Conservation (phyloP, 2,888 invertebrate species). For the Drosophila koepferae region DNA sequence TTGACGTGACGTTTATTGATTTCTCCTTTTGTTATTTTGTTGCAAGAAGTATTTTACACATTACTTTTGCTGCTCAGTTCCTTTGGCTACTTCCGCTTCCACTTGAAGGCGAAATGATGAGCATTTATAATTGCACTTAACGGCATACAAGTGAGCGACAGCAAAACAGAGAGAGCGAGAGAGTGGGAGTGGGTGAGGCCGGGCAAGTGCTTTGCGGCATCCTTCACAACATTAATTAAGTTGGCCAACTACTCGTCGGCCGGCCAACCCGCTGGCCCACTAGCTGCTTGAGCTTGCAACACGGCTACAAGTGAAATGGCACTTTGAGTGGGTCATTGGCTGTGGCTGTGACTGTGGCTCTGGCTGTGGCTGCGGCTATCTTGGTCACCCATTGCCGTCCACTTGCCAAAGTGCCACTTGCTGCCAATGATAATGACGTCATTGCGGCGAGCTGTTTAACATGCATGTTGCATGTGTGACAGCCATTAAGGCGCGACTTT, state of each 20-base stretch:
- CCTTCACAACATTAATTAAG: conserved; percentile 69
- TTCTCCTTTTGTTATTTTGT: conserved; percentile 42
- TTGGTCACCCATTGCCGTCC: conserved; percentile 39
- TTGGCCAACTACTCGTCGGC: conserved; percentile 57
- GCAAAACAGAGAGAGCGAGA: neutral
- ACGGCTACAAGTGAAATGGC: conserved; percentile 58
- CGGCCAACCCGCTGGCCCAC: conserved; percentile 6
- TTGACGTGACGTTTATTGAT: conserved; percentile 52
- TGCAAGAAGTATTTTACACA: conserved; percentile 44
- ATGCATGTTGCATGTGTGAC: conserved; percentile 46
- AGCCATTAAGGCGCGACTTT: conserved; percentile 36
- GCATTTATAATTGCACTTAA: conserved; percentile 77
- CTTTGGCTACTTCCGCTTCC: conserved; percentile 41
- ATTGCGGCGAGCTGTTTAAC: conserved; percentile 51
- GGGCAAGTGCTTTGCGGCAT: conserved; percentile 4
- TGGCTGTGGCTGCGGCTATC: conserved; percentile 28
- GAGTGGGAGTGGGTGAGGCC: neutral
- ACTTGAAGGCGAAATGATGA: conserved; percentile 60
- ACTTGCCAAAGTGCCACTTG: conserved; percentile 63
- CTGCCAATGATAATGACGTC: conserved; percentile 72
- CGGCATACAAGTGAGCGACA: conserved; percentile 37
- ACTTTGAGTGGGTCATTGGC: conserved; percentile 50
- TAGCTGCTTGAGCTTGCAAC: conserved; percentile 40
- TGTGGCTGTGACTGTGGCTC: conserved; percentile 19
- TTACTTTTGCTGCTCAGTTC: conserved; percentile 49